Evolutionary conservation across 53 echinoderm and acorn worm species (phyloP).

Genomic region (Temnopleurus reevesii): DNA sequence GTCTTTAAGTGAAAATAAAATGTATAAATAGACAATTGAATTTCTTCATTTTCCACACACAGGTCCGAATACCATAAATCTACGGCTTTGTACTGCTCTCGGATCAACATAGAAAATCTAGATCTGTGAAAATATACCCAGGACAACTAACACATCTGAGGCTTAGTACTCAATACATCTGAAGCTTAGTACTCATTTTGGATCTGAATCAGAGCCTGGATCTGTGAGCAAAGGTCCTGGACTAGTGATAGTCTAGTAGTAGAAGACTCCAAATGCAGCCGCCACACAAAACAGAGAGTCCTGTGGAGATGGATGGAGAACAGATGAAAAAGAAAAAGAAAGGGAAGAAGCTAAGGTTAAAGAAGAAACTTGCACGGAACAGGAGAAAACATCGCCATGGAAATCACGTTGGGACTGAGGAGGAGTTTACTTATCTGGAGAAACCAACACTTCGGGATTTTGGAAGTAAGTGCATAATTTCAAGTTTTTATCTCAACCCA

Average conservation of each 20-base stretch:
- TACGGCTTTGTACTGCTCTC: background rate
- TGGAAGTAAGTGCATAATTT: too few relatives aligned
- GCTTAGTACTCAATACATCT: background rate
- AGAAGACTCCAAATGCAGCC: slow-evolving; percentile 92
- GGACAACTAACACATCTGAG: background rate
- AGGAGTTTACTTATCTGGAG: background rate
- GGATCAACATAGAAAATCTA: background rate
- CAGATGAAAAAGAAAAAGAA: slow-evolving; percentile 36
- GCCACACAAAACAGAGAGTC: slow-evolving; percentile 95
- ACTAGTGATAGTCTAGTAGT: slow-evolving; percentile 61
- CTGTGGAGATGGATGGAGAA: slow-evolving; percentile 47
- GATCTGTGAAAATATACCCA: background rate
- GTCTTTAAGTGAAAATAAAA: too few relatives aligned
- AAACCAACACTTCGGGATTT: slow-evolving; percentile 1
- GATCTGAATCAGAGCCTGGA: background rate
- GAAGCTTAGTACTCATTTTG: background rate
- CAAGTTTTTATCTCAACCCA: too few relatives aligned
- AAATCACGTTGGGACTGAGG: background rate
- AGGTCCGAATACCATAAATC: background rate
- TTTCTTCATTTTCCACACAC: background rate
- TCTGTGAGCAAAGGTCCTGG: background rate
- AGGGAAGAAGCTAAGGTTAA: slow-evolving; percentile 29
- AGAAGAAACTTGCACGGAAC: slow-evolving; percentile 19
- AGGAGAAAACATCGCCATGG: slow-evolving; percentile 25
- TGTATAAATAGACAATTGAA: background rate